These are phyloP conservation scores for Hippocampus barbouri DNA, from an alignment of 2,113 vertebrate genomes.

Conservation along the genomic window DNA sequence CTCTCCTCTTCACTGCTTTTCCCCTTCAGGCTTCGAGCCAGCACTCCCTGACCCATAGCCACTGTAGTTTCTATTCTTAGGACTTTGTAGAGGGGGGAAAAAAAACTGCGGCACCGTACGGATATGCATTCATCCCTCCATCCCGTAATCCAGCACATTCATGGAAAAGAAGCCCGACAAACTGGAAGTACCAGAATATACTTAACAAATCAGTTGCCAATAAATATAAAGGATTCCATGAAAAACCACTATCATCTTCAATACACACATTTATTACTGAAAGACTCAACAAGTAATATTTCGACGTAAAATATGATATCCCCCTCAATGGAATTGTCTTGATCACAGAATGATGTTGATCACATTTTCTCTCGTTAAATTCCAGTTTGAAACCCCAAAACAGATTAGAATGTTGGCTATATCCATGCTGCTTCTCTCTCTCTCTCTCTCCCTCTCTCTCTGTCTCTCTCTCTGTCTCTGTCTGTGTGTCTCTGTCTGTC, in stretches of 20 bases:
- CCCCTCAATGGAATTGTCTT: neutral
- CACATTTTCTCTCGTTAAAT: neutral
- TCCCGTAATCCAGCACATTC: slow-evolving; percentile 13
- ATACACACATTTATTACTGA: no score
- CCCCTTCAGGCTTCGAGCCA: slow-evolving; percentile 52
- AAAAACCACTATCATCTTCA: no score
- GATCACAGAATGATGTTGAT: neutral
- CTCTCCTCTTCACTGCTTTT: slow-evolving; percentile 67
- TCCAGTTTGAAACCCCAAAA: neutral
- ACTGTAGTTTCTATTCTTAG: slow-evolving; percentile 30
- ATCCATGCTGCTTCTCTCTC: slow-evolving; percentile 12
- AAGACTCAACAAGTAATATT: no score
- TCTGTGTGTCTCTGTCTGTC: neutral
- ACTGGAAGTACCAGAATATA: neutral
- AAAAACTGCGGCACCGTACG: slow-evolving; percentile 33
- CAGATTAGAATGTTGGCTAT: slow-evolving; percentile 27
- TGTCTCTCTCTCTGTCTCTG: no score
- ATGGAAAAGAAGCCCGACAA: neutral
- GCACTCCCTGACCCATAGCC: slow-evolving; percentile 45
- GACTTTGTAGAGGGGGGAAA: slow-evolving; percentile 16
- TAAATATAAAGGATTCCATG: no score
- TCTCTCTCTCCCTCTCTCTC: neutral
- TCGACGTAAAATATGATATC: neutral
- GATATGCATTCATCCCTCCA: slow-evolving; percentile 8
- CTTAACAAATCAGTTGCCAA: no score